Conservation (phyloP, 2,113 vertebrate species). For the Solea solea region DNA sequence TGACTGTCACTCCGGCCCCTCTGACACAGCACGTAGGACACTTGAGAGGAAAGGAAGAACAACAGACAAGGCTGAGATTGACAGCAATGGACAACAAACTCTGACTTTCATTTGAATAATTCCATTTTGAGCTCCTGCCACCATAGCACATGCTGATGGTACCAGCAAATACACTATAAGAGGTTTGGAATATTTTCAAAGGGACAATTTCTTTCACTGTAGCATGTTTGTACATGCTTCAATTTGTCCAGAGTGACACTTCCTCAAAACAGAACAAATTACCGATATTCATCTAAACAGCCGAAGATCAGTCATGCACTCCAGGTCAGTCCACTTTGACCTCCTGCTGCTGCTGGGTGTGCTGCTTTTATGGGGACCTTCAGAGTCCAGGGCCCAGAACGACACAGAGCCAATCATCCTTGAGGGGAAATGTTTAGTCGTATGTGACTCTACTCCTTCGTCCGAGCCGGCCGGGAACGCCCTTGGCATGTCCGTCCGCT, state of each 20-base stretch:
- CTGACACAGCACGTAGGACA: slow-evolving; percentile 34
- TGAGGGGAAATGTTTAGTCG: slow-evolving; percentile 84
- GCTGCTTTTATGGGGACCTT: slow-evolving; percentile 66
- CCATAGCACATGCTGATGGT: neutral
- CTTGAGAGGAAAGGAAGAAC: slow-evolving; percentile 22
- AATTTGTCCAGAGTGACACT: slow-evolving; percentile 38
- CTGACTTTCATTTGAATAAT: slow-evolving; percentile 12
- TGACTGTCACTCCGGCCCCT: slow-evolving; percentile 47
- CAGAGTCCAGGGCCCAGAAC: slow-evolving; percentile 75
- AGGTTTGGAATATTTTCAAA: neutral
- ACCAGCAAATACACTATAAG: neutral
- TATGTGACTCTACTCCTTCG: slow-evolving; percentile 85
- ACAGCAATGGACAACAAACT: slow-evolving; percentile 30
- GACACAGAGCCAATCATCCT: slow-evolving; percentile 86
- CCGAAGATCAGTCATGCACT: slow-evolving; percentile 56
- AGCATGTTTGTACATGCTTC: slow-evolving; percentile 41
- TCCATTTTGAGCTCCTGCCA: neutral
- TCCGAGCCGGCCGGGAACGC: slow-evolving; percentile 80
- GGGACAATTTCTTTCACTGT: neutral
- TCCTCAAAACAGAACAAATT: slow-evolving; percentile 9
- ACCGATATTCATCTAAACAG: slow-evolving; percentile 13
- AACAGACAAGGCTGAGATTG: slow-evolving; percentile 11
- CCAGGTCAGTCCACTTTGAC: slow-evolving; percentile 37
- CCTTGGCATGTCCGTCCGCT: slow-evolving; percentile 84
- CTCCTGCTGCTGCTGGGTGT: slow-evolving; percentile 49